These are phyloP conservation scores for Metopolophium dirhodum DNA, from an alignment of 1,140 invertebrate genomes.

Conservation along the genomic window DNA sequence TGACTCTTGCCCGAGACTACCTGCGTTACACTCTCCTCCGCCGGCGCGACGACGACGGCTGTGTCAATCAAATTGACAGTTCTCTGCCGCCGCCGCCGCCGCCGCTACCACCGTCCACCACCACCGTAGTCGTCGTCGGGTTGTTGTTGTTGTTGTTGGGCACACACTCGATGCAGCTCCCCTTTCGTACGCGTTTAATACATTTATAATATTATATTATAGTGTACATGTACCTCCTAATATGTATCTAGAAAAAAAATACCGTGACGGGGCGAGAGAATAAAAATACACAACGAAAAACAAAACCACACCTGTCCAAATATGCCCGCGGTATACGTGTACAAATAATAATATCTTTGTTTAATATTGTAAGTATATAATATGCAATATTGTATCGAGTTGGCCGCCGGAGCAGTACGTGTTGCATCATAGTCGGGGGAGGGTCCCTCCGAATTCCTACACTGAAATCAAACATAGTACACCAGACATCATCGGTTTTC, in stretches of 20 bases:
- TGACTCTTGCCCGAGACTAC: slow-evolving; percentile 6
- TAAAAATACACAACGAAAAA: slow-evolving; percentile 1
- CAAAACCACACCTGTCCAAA: slow-evolving; percentile 36
- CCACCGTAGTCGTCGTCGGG: not conserved
- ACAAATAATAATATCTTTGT: not conserved
- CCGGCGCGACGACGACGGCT: not conserved
- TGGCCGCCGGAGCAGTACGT: not conserved
- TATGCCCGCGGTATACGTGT: not conserved
- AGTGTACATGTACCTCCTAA: not conserved
- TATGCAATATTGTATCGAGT: not conserved
- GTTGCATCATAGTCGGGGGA: not conserved
- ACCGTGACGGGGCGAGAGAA: not conserved
- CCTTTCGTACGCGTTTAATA: not conserved
- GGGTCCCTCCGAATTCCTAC: not conserved
- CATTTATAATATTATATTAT: not conserved
- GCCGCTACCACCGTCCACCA: not conserved
- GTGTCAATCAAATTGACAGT: slow-evolving; percentile 34
- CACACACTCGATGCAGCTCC: not conserved
- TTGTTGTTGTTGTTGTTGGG: slow-evolving; percentile 9
- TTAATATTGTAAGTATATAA: not conserved
- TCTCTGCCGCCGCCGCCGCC: not conserved
- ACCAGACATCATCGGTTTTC: not conserved
- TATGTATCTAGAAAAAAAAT: not conserved
- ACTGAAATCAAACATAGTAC: too few relatives aligned
- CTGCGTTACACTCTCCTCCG: slow-evolving; percentile 12